Conservation (phyloP, 2,888 invertebrate genomes). For the Blastobasis adustella region DNA sequence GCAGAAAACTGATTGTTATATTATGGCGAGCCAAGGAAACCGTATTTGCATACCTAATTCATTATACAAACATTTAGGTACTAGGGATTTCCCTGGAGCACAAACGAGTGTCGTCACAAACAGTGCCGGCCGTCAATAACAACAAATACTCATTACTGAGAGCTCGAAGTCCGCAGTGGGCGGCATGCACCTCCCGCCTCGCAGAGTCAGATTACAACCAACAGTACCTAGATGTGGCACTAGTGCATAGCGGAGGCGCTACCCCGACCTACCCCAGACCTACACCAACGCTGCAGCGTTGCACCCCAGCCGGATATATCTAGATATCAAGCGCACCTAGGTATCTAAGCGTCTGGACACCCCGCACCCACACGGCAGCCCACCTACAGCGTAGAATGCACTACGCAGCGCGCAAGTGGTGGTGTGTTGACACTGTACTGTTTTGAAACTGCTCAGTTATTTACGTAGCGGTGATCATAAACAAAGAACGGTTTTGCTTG, state of each 20-base stretch:
- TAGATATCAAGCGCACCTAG: slow-evolving; percentile 49
- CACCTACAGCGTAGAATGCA: background rate
- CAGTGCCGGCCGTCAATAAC: slow-evolving; percentile 13
- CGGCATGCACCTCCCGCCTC: too few relatives aligned
- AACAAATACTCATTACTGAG: slow-evolving; percentile 32
- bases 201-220: too few relatives aligned
- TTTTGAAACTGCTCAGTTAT: slow-evolving; percentile 20
- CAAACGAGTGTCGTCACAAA: background rate
- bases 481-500: background rate
- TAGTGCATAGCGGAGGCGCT: slow-evolving; percentile 15
- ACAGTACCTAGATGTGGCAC: background rate
- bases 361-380: slow-evolving; percentile 18
- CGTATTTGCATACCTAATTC: slow-evolving; percentile 8
- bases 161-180: too few relatives aligned
- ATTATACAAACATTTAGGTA: too few relatives aligned
- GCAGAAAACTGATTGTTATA: too few relatives aligned
- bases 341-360: slow-evolving; percentile 39
- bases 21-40: background rate
- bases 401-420: background rate
- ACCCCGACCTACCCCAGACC: slow-evolving; percentile 54
- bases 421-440: slow-evolving; percentile 18
- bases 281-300: slow-evolving; percentile 64
- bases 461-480: slow-evolving; percentile 9
- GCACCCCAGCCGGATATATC: slow-evolving; percentile 39
- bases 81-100: too few relatives aligned